Evolutionary conservation across 1,140 invertebrate genomes (phyloP).

Genomic region (Physella acuta): DNA sequence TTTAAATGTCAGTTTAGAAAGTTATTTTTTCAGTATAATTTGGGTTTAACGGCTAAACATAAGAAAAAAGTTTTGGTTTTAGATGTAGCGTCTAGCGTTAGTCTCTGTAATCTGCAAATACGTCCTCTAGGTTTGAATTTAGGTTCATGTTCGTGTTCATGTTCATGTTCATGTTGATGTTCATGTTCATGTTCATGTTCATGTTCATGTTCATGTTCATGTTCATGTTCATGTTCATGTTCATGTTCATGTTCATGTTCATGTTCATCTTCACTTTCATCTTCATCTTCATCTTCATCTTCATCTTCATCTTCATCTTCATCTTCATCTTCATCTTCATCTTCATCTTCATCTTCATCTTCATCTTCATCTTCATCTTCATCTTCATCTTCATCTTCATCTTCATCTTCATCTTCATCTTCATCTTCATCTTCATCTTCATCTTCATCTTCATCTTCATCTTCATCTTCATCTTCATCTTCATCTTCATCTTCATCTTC

Average conservation of each 20-base stretch:
- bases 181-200: not conserved
- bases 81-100: too few species aligned
- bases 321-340: constrained; percentile 1
- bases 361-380: not conserved
- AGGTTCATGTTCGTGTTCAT: not conserved
- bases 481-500: constrained; percentile 30
- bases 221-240: not conserved
- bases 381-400: constrained; percentile 3
- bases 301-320: not conserved
- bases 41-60: too few species aligned
- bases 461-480: constrained; percentile 23
- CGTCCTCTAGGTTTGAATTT: not conserved
- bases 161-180: too few species aligned
- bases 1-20: too few species aligned
- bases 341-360: not conserved
- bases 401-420: constrained; percentile 22
- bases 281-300: not conserved
- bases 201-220: not conserved
- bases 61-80: too few species aligned
- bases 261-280: not conserved
- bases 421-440: constrained; percentile 28
- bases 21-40: too few species aligned
- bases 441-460: constrained; percentile 17
- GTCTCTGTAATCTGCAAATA: too few species aligned
- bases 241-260: not conserved